phyloP scores from a whole-genome alignment of 2,888 invertebrate genomes.

The Chrysodeixis includens region DNA sequence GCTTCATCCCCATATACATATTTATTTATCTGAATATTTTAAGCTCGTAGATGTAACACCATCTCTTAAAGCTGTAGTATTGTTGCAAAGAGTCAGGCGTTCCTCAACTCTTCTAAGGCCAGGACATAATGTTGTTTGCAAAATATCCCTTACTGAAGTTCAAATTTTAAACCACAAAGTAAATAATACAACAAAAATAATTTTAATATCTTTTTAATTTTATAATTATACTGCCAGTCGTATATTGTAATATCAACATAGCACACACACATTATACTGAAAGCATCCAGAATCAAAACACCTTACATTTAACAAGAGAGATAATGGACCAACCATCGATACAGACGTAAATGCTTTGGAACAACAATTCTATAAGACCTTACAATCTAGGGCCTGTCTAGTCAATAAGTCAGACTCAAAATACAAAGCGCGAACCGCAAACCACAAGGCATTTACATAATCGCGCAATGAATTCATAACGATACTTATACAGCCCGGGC shows the following conservation, averaged over 20 bases:
- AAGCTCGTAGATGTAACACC: too few species aligned
- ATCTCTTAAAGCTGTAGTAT: too few species aligned
- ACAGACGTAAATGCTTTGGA: slow-evolving; percentile 77
- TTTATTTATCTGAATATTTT: too few species aligned
- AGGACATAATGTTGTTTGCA: too few species aligned
- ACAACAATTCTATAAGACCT: slow-evolving; percentile 56
- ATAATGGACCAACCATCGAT: slow-evolving; percentile 41
- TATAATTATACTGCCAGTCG: slow-evolving; percentile 67
- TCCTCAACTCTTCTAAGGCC: too few species aligned
- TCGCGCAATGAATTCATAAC: slow-evolving; percentile 14
- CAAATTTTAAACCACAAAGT: not conserved
- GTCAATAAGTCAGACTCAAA: slow-evolving; percentile 35
- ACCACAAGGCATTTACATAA: slow-evolving; percentile 7
- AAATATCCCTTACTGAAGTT: too few species aligned
- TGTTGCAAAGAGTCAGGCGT: too few species aligned
- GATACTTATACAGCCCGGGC: slow-evolving; percentile 22
- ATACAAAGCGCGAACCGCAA: slow-evolving; percentile 13
- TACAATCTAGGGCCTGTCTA: slow-evolving; percentile 31
- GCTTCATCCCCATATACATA: too few species aligned
- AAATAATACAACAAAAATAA: slow-evolving; percentile 41
- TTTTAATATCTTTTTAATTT: slow-evolving; percentile 52
- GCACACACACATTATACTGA: slow-evolving; percentile 51
- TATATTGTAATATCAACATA: slow-evolving; percentile 55
- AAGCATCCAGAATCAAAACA: slow-evolving; percentile 37
- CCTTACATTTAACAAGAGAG: slow-evolving; percentile 62